These are phyloP conservation scores for Lasioglossum leucozonium DNA, from an alignment of 2,888 invertebrate species.

Conservation along the genomic window DNA sequence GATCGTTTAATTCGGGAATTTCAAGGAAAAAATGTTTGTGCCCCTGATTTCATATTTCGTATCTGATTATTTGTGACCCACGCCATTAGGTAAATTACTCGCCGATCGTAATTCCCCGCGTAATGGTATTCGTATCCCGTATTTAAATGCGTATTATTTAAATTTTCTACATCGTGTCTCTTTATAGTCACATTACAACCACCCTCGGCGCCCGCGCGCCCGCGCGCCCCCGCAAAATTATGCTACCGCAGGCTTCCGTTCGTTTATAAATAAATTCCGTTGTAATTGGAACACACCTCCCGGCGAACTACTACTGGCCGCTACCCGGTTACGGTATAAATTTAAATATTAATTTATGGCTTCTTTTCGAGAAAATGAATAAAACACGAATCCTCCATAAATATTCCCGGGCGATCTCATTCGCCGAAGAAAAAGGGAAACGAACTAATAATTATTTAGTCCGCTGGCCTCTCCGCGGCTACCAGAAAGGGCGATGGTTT, in stretches of 20 bases:
- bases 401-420: slow-evolving; percentile 41
- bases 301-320: background rate
- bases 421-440: slow-evolving; percentile 18
- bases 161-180: slow-evolving; percentile 8
- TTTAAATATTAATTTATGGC: slow-evolving; percentile 53
- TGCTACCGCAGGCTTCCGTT: slow-evolving; percentile 16
- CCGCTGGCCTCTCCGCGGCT: background rate
- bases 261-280: slow-evolving; percentile 51
- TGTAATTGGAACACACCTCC: slow-evolving; percentile 40
- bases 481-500: background rate
- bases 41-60: slow-evolving; percentile 1
- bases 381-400: slow-evolving; percentile 37
- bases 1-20: slow-evolving; percentile 6
- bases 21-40: background rate
- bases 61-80: background rate
- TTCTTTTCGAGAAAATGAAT: slow-evolving; percentile 48
- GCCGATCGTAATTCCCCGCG: slow-evolving; percentile 3
- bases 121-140: background rate
- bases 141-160: slow-evolving; percentile 12
- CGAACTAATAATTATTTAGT: slow-evolving; percentile 5
- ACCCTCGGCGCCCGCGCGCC: background rate
- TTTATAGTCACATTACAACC: slow-evolving; percentile 10
- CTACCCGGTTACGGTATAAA: slow-evolving; percentile 39
- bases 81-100: slow-evolving; percentile 6
- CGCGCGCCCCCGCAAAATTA: background rate